Evolutionary conservation across 2,797 vertebrate genomes (phyloP).

Genomic region (Adelosebastes latens): DNA sequence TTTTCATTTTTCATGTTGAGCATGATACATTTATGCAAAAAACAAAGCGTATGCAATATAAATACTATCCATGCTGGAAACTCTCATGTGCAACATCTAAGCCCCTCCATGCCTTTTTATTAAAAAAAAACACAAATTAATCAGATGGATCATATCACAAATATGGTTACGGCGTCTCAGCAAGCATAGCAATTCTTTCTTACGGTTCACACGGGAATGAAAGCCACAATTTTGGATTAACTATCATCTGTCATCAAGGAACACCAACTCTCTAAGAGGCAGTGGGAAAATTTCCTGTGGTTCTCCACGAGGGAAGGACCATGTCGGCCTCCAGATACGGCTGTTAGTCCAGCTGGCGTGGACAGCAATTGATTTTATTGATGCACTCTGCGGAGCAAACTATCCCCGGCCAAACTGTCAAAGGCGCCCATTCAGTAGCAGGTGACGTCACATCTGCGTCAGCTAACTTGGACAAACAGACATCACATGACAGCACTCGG

Average conservation of each 20-base stretch:
- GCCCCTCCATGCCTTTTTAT: not conserved
- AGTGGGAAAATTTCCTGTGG: constrained; percentile 22
- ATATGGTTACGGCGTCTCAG: not conserved
- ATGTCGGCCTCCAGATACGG: constrained; percentile 11
- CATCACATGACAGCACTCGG: constrained; percentile 77
- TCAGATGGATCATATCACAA: constrained; percentile 13
- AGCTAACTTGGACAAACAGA: constrained; percentile 62
- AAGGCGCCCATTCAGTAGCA: constrained; percentile 72
- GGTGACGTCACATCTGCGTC: constrained; percentile 76
- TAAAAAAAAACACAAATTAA: not conserved
- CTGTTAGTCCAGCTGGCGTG: constrained; percentile 34
- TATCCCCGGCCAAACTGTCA: constrained; percentile 38
- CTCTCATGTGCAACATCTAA: not conserved
- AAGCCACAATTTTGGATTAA: not conserved
- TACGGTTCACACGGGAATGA: not conserved
- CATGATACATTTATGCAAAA: not conserved
- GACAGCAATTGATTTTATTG: constrained; percentile 56
- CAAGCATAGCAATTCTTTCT: constrained; percentile 1
- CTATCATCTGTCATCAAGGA: not conserved
- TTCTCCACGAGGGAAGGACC: not conserved
- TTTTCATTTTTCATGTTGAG: not conserved
- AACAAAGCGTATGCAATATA: not conserved
- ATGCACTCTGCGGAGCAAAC: constrained; percentile 17
- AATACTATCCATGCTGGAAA: not conserved
- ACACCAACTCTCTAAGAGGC: constrained; percentile 1